phyloP scores from a whole-genome alignment of 2,113 vertebrate genomes.

The Tiliqua scincoides region DNA sequence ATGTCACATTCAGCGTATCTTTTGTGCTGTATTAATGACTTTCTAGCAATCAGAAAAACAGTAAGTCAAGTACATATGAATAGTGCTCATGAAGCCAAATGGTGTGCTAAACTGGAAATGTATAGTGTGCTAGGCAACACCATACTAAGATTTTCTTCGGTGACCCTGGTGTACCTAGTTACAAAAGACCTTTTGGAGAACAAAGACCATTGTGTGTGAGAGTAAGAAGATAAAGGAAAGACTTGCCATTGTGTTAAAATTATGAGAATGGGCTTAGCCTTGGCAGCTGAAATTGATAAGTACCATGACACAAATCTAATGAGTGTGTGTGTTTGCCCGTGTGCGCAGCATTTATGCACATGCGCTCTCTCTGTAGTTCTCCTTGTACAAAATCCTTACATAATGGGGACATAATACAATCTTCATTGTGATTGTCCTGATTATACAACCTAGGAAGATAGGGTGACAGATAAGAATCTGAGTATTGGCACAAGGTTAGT shows the following conservation, averaged over 20 bases:
- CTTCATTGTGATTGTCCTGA: not conserved
- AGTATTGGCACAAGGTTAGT: not conserved
- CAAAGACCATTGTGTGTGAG: constrained; percentile 15
- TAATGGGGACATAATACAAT: too few species aligned
- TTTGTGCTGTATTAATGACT: not conserved
- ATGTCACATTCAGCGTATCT: not conserved
- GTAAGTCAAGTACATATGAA: not conserved
- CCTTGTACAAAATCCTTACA: too few species aligned
- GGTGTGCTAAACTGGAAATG: not conserved
- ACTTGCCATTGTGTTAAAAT: not conserved
- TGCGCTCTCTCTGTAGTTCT: too few species aligned
- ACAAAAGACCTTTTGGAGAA: constrained; percentile 2
- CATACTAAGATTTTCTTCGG: not conserved
- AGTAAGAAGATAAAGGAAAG: constrained; percentile 16
- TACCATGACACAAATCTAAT: not conserved
- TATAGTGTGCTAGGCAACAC: not conserved
- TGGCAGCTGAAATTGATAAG: not conserved
- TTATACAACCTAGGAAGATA: not conserved
- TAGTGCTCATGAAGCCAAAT: not conserved
- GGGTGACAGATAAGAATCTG: not conserved
- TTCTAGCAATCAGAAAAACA: not conserved
- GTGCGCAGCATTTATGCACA: too few species aligned
- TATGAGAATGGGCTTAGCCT: not conserved
- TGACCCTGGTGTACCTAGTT: not conserved
- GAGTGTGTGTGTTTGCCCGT: too few species aligned